Base-by-base conservation (phyloP, 1,140 invertebrate genomes). In the Sycobia sp. region DNA sequence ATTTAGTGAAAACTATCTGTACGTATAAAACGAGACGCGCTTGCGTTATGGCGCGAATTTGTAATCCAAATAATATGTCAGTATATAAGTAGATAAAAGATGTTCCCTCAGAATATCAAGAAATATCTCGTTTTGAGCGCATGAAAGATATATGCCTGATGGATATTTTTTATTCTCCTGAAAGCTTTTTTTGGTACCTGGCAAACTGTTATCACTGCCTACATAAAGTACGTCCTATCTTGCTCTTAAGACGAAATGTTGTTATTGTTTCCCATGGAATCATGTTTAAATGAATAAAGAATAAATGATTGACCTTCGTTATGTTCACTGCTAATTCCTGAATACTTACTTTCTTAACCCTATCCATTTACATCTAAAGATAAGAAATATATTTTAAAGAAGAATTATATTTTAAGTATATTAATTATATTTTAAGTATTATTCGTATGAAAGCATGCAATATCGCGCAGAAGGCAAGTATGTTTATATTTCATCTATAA, bases 181-280 rank as follows among this genome's bases (percentile, higher is more conserved):
- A 75, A 68, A 69, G 72, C 78, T 77, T 77, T 75, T 53, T 46
- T 59, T 41, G 38, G 38, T 46, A 53, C 47, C 32, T 53, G 62
- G 46, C 62, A 49, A 55, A 46, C 25, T 50, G 29, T 79, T 72
- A 71, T 73, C 71, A 73, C 73, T 67, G 73, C 69, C 62, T 61
- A 71, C 68, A 69, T 57, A 54, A 72, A 73, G 69, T 73, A 72
- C 73, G 70, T 77, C 70, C 70, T 71, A 57, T 69, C 58, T 71
- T 71, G 64, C 53, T 67, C 75, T 76, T 68, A 68, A 74, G 71
- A 69, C 65, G 68, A 74, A 74, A 61, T 67, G 70, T 72, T 80
- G 76, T 78, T 79, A 75, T 81, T 72, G 71, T 79, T 78, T 78
- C 72, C 61, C 67, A 78, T 65, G 62, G 72, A 66, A 73, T 75